Base-by-base conservation (phyloP, 2,113 vertebrate genomes). In the Atractosteus spatula region DNA sequence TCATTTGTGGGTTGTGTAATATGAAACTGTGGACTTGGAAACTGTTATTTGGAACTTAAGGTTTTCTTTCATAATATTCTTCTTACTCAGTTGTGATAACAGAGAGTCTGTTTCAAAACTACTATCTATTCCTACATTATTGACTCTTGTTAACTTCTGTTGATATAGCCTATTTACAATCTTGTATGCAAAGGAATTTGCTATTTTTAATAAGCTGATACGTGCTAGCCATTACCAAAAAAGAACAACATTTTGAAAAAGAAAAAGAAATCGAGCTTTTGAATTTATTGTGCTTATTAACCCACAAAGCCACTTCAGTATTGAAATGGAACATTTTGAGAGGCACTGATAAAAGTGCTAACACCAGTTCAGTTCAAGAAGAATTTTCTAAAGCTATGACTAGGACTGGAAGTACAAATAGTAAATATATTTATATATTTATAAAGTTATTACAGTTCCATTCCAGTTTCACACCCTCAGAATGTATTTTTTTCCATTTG, bases 131-230 rank as follows among this genome's bases (percentile, higher is more conserved):
- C 6, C 57, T 13, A 14, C 86, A 82, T 78, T 84, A 84, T 80
- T 84, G 85, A 88, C 80, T 86, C 84, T 76, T 87, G 83, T 81
- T 79, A 79, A 88, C 83, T 83, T 86, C 76, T 84, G 83, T 87
- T 89, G 89, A 74, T 83, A 86, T 82, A 93, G 90, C 87, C 74
- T 93, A 93, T 93, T 91, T 93, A 93, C 91, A 93, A 81, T 87
- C 75, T 13, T 83, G 87, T 89, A 88, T 72, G 86, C 89, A 87
- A 89, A 81, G 73, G 16, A 88, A 82, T 57, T 77, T 66, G 74
- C 79, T 79, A 74, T 84, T 81, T 82, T 84, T 78, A 79, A 80
- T 71, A 77, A 86, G 88, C 85, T 81, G 77, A 85, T 83, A 86
- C 81, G 82, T 85, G 80, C 86, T 86, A 88, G 84, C 81, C 79